A percentile compares a stretch with the other conserved stretches of the same genome.
Evolutionary conservation across 2,888 invertebrate genomes (phyloP).

Genomic region (Phymatocera aterrima): DNA sequence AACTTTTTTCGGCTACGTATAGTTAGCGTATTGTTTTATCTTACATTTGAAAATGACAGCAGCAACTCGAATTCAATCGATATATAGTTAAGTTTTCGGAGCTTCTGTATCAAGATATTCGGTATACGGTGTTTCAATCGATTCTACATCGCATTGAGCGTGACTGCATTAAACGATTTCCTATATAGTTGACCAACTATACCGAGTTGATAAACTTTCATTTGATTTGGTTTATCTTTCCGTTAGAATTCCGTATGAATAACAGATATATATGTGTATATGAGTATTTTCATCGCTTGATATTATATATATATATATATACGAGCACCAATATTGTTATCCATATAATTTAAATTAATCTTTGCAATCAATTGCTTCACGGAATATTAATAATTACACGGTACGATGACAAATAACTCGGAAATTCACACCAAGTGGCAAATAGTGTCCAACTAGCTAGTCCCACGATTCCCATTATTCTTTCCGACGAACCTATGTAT

Average conservation of each 20-base stretch:
- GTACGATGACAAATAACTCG: constrained; percentile 5
- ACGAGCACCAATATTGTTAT: too few species aligned
- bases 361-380: not conserved
- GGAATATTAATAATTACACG: not conserved
- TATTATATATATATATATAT: too few species aligned
- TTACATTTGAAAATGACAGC: not conserved
- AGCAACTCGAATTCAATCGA: not conserved
- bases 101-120: constrained; percentile 9
- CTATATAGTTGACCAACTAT: not conserved
- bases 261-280: too few species aligned
- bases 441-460: constrained; percentile 25
- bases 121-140: constrained; percentile 26
- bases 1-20: too few species aligned
- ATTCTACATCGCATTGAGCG: constrained; percentile 26
- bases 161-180: constrained; percentile 14
- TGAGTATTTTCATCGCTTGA: too few species aligned
- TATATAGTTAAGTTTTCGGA: not conserved
- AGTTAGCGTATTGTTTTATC: too few species aligned
- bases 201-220: too few species aligned
- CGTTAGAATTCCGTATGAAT: too few species aligned
- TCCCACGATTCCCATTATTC: constrained; percentile 31
- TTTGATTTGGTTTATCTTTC: too few species aligned
- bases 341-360: not conserved
- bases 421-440: constrained; percentile 37
- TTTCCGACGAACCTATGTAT: constrained; percentile 41